A percentile compares a stretch with the other conserved stretches of the same genome.
Conservation (phyloP, 92 coral and sea anemone species). For the Actinernus sp. region DNA sequence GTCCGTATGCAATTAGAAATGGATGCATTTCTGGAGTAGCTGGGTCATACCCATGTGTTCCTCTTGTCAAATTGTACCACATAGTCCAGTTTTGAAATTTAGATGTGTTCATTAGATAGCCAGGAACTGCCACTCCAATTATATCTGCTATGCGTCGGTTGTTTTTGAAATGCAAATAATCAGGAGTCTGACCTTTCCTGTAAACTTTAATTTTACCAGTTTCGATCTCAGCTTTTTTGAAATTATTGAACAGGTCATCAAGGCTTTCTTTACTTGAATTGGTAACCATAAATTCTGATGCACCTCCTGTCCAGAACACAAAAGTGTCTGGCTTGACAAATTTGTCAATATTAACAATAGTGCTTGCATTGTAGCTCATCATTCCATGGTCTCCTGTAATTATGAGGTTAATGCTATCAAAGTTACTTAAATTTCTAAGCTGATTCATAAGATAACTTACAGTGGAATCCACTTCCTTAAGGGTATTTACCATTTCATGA, state of each 20-base stretch:
- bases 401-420: slow-evolving; percentile 62
- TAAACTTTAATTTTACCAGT: slow-evolving; percentile 42
- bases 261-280: slow-evolving; percentile 36
- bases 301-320: slow-evolving; percentile 36
- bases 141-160: slow-evolving; percentile 66
- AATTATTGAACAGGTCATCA: slow-evolving; percentile 35
- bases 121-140: slow-evolving; percentile 45
- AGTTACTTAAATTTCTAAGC: slow-evolving; percentile 20
- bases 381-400: slow-evolving; percentile 94
- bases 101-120: slow-evolving; percentile 29
- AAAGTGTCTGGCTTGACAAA: slow-evolving; percentile 53
- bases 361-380: slow-evolving; percentile 43
- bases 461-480: slow-evolving; percentile 43
- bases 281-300: slow-evolving; percentile 9
- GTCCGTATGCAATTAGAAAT: slow-evolving; percentile 74
- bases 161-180: slow-evolving; percentile 48
- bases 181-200: slow-evolving; percentile 64
- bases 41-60: slow-evolving; percentile 61
- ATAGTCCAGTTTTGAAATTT: neutral
- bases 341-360: slow-evolving; percentile 41
- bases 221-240: slow-evolving; percentile 32
- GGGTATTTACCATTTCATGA: slow-evolving; percentile 30
- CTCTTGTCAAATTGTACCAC: slow-evolving; percentile 18
- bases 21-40: slow-evolving; percentile 56
- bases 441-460: slow-evolving; percentile 48